Evolutionary conservation across 2,888 invertebrate genomes (phyloP), one percentile per base, ranked within the genome.

Genomic region (Seira musarum): DNA sequence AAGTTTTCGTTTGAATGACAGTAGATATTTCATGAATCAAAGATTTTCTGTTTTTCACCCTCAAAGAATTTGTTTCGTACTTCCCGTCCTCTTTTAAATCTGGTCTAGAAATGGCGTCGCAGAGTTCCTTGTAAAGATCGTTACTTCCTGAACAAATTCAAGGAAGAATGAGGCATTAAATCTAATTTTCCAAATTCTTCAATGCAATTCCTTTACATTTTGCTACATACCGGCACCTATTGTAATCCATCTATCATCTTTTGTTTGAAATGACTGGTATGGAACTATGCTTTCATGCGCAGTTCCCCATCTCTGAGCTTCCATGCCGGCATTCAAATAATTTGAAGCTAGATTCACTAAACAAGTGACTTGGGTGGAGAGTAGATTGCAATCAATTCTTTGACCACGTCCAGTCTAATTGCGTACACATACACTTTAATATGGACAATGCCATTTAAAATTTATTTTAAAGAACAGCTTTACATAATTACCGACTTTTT

Each of bases 221-320:
- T 8, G 10, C 57, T 98, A 93, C 65, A 95, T 97, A 0, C 96
- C 97, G 1, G 95, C 92, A 0, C 97, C 97, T 2, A 98, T 90
- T 0, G 98, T 95, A 73, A 97, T 91, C 87, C 94, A 94, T 10
- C 87, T 87, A 0, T 95, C 94, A 88, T 96, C 94, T 88, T 91
- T 91, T 0, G 96, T 95, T 87, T 92, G 91, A 88, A 98, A 98
- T 1, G 95, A 93, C 90, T 98, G 94, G 88, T 99, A 98, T 0
- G 98, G 98, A 0, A 98, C 98, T 81, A 99, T 93, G 88, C 95
- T 97, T 80, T 93, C 94, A 88, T 99, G 98, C 0, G 95, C 95
- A 0, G 97, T 97, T n/a, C 98, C 98, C 93, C 94, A 94, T 69
- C 95, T 91, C 78, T 91, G 90, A 0, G 94, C 94, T 87, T 96